A percentile compares a stretch with the other conserved stretches of the same genome.
phyloP scores from a whole-genome alignment of 2,113 vertebrate genomes.

The Istiophorus platypterus region DNA sequence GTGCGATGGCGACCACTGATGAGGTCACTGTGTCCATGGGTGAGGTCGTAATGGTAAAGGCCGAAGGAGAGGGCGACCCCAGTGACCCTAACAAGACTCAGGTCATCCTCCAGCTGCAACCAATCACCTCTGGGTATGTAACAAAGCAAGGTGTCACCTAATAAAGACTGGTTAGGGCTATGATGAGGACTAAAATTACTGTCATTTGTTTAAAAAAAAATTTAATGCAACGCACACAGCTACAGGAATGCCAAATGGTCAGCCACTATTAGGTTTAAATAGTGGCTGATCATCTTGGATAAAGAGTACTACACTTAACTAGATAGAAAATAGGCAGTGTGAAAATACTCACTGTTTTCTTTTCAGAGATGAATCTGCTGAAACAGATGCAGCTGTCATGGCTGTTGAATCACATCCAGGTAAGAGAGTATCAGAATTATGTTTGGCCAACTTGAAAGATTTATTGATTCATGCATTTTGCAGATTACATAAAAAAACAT shows the following conservation, averaged over 20 bases:
- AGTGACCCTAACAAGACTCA: slow-evolving; percentile 93
- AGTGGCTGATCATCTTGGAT: too few relatives aligned
- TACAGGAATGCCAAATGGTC: not conserved
- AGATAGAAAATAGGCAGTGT: not conserved
- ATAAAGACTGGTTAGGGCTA: not conserved
- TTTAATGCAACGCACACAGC: not conserved
- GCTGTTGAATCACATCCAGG: slow-evolving; percentile 89
- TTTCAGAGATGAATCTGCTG: slow-evolving; percentile 89
- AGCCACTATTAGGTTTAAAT: not conserved
- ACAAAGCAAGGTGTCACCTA: not conserved
- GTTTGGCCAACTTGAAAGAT: not conserved
- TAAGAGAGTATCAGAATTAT: slow-evolving; percentile 38
- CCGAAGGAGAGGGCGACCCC: slow-evolving; percentile 86
- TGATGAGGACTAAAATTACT: not conserved
- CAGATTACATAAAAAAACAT: not conserved
- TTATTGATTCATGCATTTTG: not conserved
- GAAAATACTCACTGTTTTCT: slow-evolving; percentile 29
- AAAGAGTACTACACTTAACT: too few relatives aligned
- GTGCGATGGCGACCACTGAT: slow-evolving; percentile 89
- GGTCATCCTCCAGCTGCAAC: slow-evolving; percentile 95
- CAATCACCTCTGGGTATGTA: slow-evolving; percentile 91
- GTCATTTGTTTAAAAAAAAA: not conserved
- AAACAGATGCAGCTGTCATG: slow-evolving; percentile 89
- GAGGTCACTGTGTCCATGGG: slow-evolving; percentile 94
- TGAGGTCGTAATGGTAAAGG: slow-evolving; percentile 93